Percentiles rank a stretch among this genome's conserved stretches.
phyloP scores from a whole-genome alignment of 2,888 invertebrate species.

The Seira musarum region DNA sequence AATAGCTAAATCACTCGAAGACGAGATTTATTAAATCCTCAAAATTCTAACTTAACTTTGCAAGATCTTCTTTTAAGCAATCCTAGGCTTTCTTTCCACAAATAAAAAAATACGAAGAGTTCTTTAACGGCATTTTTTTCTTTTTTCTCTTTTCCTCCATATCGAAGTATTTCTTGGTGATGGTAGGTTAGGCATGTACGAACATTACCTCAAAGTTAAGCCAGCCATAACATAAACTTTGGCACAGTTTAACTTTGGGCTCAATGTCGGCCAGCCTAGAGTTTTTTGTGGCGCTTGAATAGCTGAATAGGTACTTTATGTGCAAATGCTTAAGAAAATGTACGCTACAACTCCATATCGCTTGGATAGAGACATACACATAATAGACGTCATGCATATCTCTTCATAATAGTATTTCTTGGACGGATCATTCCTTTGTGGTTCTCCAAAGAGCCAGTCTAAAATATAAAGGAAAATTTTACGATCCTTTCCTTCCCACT shows the following conservation, averaged over 20 bases:
- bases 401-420: conserved; percentile 17
- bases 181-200: neutral
- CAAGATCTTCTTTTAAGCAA: too few species aligned
- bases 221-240: conserved; percentile 45
- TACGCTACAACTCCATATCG: neutral
- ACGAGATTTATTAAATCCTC: conserved; percentile 50
- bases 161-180: too few species aligned
- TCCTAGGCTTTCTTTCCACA: too few species aligned
- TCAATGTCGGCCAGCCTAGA: neutral
- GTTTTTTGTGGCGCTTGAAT: too few species aligned
- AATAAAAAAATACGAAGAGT: too few species aligned
- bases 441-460: conserved; percentile 44
- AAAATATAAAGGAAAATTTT: conserved; percentile 45
- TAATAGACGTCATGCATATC: neutral
- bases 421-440: conserved; percentile 45
- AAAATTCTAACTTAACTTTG: neutral
- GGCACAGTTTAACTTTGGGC: conserved; percentile 45
- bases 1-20: conserved; percentile 28
- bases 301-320: too few species aligned
- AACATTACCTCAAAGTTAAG: conserved; percentile 44
- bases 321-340: too few species aligned
- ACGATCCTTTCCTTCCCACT: conserved; percentile 19
- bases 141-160: too few species aligned
- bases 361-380: conserved; percentile 1
- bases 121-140: too few species aligned